These are phyloP conservation scores for Eremophila alpestris DNA, from an alignment of 2,797 vertebrate species.

Conservation along the genomic window DNA sequence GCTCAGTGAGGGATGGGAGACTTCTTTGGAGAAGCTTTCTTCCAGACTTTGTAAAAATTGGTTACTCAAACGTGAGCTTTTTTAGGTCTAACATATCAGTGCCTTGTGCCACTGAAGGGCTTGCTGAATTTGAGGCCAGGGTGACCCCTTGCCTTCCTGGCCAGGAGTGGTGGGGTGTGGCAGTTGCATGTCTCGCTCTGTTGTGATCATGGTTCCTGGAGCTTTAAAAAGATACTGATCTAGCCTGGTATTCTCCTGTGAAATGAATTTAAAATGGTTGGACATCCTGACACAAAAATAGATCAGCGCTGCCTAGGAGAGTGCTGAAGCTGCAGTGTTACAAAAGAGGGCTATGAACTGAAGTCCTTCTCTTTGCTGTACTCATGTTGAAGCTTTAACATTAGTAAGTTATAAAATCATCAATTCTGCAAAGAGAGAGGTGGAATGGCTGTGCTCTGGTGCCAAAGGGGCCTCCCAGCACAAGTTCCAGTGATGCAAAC, in stretches of 20 bases:
- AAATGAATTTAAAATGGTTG: constrained; percentile 12
- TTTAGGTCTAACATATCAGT: neutral
- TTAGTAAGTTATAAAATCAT: neutral
- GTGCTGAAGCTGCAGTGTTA: neutral
- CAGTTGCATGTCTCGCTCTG: neutral
- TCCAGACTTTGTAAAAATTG: neutral
- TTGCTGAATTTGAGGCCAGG: neutral
- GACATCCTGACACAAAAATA: neutral
- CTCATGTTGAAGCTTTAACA: neutral
- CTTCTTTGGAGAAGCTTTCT: neutral
- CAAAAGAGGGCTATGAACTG: neutral
- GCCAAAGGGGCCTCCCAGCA: neutral
- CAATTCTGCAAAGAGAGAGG: neutral
- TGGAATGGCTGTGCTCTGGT: neutral
- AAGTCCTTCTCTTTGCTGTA: neutral
- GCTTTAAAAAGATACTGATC: neutral
- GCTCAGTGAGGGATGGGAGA: neutral
- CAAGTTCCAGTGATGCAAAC: neutral
- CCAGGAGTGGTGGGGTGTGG: neutral
- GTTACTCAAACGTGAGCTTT: neutral
- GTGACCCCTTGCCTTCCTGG: neutral
- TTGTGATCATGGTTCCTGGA: neutral
- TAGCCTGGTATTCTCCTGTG: neutral
- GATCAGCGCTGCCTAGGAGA: neutral
- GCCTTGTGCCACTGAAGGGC: neutral